These are phyloP conservation scores for Patella depressa DNA, from an alignment of 2,888 invertebrate species.

Conservation along the genomic window DNA sequence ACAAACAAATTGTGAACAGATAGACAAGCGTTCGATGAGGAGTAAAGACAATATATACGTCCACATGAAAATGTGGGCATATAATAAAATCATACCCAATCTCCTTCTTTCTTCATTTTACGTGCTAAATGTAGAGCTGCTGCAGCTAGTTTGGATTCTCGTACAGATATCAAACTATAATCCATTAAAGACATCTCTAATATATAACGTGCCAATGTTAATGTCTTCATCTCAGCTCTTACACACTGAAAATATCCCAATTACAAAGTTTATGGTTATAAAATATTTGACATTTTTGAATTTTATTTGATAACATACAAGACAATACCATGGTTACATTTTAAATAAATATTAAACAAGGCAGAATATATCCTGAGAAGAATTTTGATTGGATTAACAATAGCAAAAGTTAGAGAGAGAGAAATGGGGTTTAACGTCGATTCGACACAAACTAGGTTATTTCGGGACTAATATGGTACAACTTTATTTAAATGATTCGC, in stretches of 20 bases:
- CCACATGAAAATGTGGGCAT: not conserved
- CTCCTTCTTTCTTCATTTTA: constrained; percentile 81
- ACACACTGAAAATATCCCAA: constrained; percentile 60
- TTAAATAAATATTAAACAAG: no score
- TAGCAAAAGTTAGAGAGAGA: no score
- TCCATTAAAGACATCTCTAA: constrained; percentile 94
- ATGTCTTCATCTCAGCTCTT: constrained; percentile 84
- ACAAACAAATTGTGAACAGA: not conserved
- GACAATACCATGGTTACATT: no score
- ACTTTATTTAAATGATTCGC: no score
- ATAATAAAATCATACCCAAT: constrained; percentile 75
- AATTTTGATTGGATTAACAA: no score
- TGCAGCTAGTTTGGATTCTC: constrained; percentile 92
- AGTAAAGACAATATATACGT: not conserved
- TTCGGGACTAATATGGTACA: no score
- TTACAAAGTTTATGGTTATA: no score
- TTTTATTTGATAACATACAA: no score
- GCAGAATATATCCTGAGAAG: no score
- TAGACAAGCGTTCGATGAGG: not conserved
- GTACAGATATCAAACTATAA: constrained; percentile 82
- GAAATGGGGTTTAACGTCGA: no score
- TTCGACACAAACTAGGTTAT: no score
- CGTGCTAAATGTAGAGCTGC: constrained; percentile 90
- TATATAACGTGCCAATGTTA: constrained; percentile 94
- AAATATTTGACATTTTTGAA: no score